Base-by-base conservation (phyloP, 2,113 vertebrate species). In the Chlorodrepanis virens region DNA sequence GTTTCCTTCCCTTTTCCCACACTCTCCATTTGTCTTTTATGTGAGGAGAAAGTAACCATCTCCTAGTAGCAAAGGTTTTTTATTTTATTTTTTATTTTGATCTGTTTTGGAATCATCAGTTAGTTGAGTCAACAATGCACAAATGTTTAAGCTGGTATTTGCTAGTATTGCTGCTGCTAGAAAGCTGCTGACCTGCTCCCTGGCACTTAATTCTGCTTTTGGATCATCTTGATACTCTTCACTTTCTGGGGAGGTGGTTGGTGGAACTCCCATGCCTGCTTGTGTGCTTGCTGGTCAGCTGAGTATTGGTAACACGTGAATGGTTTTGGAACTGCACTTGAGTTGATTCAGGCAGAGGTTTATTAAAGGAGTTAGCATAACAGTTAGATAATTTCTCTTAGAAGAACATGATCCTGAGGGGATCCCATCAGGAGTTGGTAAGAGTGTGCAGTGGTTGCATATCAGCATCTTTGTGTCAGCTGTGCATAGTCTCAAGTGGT, bases 401-500 rank as follows among this genome's bases (percentile, higher is more conserved):
- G 1, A 49, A 24, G 24, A 27, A 5, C 9, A 5, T 69, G 53
- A 35, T 59, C 21, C 35, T 44, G 39, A 64, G 49, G 52, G 20
- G 6, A 11, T 70, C 2, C 2, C 23, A 33, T 59, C 20, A 10
- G 35, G 31, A 29, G 37, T 10, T 77, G n/a, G 31, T 74, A 11
- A 14, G 21, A 69, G 10, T 56, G 6, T 21, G 23, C 16, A 35
- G n/a, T 85, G 60, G 21, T 47, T 81, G 24, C 11, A 1, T 33
- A 40, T 64, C 27, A 44, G 16, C 0, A 0, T 47, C 49, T 71
- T 89, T 6, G 2, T 47, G 8, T 68, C 49, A 37, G 53, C 52
- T 63, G 20, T 42, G 45, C 39, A 2, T 27, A 24, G 8, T 65
- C 40, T 37, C 42, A 3, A 3, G 44, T 75, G 47, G 42, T 31